Evolutionary conservation across 1,140 invertebrate genomes (phyloP), one percentile per base, ranked within the genome.

Genomic region (Rhyacophila brunnea): DNA sequence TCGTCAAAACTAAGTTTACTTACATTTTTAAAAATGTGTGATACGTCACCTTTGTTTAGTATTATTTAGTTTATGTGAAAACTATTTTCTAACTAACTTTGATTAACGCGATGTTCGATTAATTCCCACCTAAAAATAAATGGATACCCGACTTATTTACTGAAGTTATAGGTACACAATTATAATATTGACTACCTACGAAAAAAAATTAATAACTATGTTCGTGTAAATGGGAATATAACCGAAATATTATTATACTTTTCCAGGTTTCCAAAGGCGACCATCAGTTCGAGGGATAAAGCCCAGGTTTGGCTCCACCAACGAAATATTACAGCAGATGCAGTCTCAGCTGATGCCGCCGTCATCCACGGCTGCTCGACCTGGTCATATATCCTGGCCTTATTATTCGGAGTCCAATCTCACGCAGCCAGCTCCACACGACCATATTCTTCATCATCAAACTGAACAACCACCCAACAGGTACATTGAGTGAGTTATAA

Each of bases 311-410:
- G 88, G 89, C 19, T 86, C 87, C 0, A 91, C 89, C 0, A 87
- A 87, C 35, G 90, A 93, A 66, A 90, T 92, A 9, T 72, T 92
- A 0, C 87, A 91, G 63, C 88, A 92, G 60, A 89, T 89, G 80
- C 88, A 89, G 70, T 83, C 83, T 44, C 87, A 89, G 65, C 68
- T 88, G 6, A 80, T 82, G 34, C 81, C 85, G 0, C 79, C 83
- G 6, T 77, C 78, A 2, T 79, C 83, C 6, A 78, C 78, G 2
- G 79, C 1, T 44, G 66, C 56, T 44, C 69, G 75, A 2, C 79
- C 69, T 44, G 74, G 78, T 1, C 78, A 79, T 32, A 77, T 82
- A n/a, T 78, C 83, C 1, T 85, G 84, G 81, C 84, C 84, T 2
- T 82, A 83, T 36, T 87, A 86, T 53, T 84, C 82, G 7, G 83